These are phyloP conservation scores for Hybognathus amarus DNA, from an alignment of 2,797 vertebrate species.

Conservation along the genomic window DNA sequence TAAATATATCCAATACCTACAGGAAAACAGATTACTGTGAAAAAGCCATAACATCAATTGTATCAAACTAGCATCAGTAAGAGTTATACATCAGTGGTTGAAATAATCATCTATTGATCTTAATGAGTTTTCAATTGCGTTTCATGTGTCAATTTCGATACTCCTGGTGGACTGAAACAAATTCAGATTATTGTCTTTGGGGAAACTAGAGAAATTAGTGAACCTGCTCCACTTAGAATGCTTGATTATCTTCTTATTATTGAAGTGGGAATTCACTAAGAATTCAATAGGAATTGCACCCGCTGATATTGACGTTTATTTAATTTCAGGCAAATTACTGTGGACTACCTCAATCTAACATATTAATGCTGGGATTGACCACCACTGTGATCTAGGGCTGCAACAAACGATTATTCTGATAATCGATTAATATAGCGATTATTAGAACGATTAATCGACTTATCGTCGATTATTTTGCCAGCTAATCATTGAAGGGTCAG, in stretches of 20 bases:
- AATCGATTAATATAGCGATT: too few relatives aligned
- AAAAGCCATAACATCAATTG: neutral
- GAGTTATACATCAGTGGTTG: neutral
- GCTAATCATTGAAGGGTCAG: too few relatives aligned
- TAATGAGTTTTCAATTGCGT: neutral
- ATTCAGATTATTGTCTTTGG: neutral
- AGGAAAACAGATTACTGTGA: neutral
- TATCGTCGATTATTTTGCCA: too few relatives aligned
- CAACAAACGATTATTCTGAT: too few relatives aligned
- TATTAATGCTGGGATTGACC: neutral
- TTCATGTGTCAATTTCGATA: neutral
- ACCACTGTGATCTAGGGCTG: neutral
- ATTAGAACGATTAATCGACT: too few relatives aligned
- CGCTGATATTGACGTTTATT: neutral
- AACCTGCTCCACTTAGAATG: neutral
- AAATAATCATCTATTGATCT: slow-evolving; percentile 3
- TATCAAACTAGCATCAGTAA: neutral
- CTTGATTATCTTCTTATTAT: slow-evolving; percentile 1
- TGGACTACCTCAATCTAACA: neutral
- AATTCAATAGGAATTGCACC: neutral
- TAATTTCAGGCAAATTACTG: neutral
- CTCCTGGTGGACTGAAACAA: slow-evolving; percentile 5
- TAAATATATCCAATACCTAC: neutral
- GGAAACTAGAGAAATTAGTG: neutral
- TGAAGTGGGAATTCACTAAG: neutral